Base-by-base conservation (phyloP, 2,113 vertebrate genomes). In the Nymphicus hollandicus region DNA sequence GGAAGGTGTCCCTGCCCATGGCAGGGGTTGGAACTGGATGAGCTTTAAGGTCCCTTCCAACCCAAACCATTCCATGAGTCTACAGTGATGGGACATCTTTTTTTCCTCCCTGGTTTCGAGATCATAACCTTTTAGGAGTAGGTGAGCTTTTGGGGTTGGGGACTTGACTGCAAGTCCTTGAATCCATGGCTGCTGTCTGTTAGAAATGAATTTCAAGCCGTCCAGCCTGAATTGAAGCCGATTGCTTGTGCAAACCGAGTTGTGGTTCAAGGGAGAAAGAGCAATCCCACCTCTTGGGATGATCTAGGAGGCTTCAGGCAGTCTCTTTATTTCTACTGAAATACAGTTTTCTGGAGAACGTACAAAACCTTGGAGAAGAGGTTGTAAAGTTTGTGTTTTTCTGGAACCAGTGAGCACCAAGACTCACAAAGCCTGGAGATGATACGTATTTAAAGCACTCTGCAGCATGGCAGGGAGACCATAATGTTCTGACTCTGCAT, bases 401-500 rank as follows among this genome's bases (percentile, higher is more conserved):
- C 33, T 72, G 7, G 39, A 81, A 50, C 28, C 55, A 46, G 39
- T 18, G 80, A 90, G 56, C 72, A 74, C 60, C 56, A 46, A 46
- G 83, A 35, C 60, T 78, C 52, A 4, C 2, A 20, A 78, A 95
- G 61, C 81, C 73, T 89, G 29, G 35, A 41, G 91, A 65, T 41
- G 77, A 64, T 72, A 43, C 33, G 18, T 56, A 53, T 81, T 88
- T 74, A 55, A 84, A 88, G 64, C 43, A 46, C 60, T 86, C 7
- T 71, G 81, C 89, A 93, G 80, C 27, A 1, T 84, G 77, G 88
- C 88, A 60, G 70, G 86, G 74, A 89, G 73, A 95, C 94, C 60
- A 37, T 92, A 68, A 81, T 96, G 95, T 96, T 97, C 79, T 93
- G 96, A 97, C 89, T 91, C 83, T 91, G 96, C 91, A 46, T 92